Evolutionary conservation across 2,888 invertebrate species (phyloP), one percentile per base, ranked within the genome.

Genomic region (Drosophila glabriapex): DNA sequence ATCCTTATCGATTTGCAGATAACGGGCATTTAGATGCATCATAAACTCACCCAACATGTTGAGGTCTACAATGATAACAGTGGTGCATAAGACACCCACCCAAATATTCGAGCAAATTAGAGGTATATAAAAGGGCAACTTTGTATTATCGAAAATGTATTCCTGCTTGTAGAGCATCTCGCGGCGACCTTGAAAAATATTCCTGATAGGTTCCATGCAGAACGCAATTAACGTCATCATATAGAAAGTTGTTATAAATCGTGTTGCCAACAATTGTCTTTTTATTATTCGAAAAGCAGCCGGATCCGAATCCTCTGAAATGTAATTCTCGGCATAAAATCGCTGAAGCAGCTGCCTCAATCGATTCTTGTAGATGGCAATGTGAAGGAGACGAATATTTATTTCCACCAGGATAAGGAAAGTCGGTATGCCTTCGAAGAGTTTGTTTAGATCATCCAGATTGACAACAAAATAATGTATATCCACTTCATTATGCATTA

Each of bases 1-100:
- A 35, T 92, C 90, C n/a, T 73, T 67, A 1, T 85, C 80, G 49
- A 92, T 58, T 35, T 85, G 58, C 4, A 74, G 35, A 60, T 92
- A 92, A 0, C 90, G 80, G 3, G 73, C 84, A 76, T 92, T 91
- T 19, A 92, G 71, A 50, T 92, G 91, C 77, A 92, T 73, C 52
- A 92, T 84, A 41, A 88, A 62, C 61, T 77, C 89, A 16, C 87
- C 91, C 68, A 92, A 54, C 2, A 89, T 33, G 80, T 89, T 91
- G 0, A 89, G 68, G 29, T 92, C 91, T 4, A 80, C 88, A 1
- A 85, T 76, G 1, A 90, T 39, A 22, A 81, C 77, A 5, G 78
- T 80, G 12, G 73, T 82, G 5, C 91, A 80, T 6, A 81, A 61
- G 2, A 79, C 10, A 12, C 90, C 88, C 12, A 80, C 68, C 84